phyloP scores from a whole-genome alignment of 2,113 vertebrate species.

The Oreotrochilus melanogaster region DNA sequence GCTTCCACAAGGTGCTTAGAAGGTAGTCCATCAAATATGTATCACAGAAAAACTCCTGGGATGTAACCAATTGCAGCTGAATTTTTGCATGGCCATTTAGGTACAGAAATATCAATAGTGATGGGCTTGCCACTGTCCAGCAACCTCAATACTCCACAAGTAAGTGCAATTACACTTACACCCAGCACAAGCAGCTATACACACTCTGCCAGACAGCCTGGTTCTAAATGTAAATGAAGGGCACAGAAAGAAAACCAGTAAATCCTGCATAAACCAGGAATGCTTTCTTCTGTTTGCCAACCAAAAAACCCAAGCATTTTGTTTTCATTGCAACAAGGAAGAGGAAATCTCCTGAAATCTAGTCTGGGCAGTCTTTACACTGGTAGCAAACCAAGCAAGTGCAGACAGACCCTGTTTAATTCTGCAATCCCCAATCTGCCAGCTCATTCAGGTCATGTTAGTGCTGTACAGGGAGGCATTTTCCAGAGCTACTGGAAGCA shows the following conservation, averaged over 20 bases:
- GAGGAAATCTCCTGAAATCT: not conserved
- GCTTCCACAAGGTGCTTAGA: not conserved
- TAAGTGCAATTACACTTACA: not conserved
- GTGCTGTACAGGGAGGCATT: not conserved
- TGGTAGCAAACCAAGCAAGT: not conserved
- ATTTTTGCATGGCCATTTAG: not conserved
- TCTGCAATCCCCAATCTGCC: not conserved
- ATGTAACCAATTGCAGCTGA: not conserved
- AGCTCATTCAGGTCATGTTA: not conserved
- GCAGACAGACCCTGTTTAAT: not conserved
- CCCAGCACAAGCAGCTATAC: fast-evolving
- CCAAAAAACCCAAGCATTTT: not conserved
- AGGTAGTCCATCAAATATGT: not conserved
- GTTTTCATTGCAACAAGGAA: not conserved
- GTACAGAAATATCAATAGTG: not conserved
- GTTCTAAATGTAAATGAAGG: not conserved
- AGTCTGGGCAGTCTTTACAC: not conserved
- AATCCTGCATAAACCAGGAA: constrained; percentile 34
- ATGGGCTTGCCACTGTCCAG: not conserved
- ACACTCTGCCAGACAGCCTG: not conserved
- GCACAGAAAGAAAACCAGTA: constrained; percentile 11
- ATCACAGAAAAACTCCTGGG: not conserved
- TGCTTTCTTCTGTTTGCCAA: constrained; percentile 8
- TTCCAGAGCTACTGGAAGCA: not conserved
- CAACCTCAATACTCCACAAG: not conserved